These are phyloP conservation scores for Lophura nycthemera DNA, from an alignment of 2,113 vertebrate genomes.

Conservation along the genomic window DNA sequence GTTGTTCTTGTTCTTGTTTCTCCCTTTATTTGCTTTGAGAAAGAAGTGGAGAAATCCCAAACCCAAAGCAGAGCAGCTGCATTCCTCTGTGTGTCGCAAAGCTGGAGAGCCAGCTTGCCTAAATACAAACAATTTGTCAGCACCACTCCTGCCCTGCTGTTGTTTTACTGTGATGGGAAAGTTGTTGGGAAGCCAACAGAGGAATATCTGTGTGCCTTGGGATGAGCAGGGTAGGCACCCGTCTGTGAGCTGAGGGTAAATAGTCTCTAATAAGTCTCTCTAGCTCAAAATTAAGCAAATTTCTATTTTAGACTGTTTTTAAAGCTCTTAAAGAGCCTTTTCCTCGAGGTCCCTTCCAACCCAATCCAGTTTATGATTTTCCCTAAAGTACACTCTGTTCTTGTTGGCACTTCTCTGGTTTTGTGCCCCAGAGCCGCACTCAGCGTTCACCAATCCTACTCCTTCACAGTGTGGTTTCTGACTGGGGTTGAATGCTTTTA, in stretches of 20 bases:
- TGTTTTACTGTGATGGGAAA: neutral
- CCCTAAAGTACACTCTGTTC: constrained; percentile 12
- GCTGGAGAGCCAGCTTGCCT: constrained; percentile 30
- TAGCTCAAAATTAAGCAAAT: constrained; percentile 30
- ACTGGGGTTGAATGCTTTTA: neutral
- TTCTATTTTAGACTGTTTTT: neutral
- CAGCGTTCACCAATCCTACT: neutral
- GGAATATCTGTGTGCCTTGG: neutral
- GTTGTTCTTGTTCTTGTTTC: neutral
- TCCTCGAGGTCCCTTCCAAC: neutral
- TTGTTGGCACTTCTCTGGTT: neutral
- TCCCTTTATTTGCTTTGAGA: constrained; percentile 40
- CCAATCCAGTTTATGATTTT: too few relatives aligned
- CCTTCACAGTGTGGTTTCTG: neutral
- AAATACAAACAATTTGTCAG: constrained; percentile 60
- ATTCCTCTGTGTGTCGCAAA: constrained; percentile 28
- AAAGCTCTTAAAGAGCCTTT: constrained; percentile 1
- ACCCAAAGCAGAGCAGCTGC: neutral
- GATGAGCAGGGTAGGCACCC: neutral
- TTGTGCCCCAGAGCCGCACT: neutral
- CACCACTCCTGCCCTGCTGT: neutral
- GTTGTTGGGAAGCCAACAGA: neutral
- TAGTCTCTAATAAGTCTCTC: neutral
- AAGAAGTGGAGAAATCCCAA: constrained; percentile 56
- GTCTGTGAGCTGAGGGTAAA: neutral